Evolutionary conservation across 2,797 vertebrate species (phyloP).

Genomic region (Pagetopsis macropterus): DNA sequence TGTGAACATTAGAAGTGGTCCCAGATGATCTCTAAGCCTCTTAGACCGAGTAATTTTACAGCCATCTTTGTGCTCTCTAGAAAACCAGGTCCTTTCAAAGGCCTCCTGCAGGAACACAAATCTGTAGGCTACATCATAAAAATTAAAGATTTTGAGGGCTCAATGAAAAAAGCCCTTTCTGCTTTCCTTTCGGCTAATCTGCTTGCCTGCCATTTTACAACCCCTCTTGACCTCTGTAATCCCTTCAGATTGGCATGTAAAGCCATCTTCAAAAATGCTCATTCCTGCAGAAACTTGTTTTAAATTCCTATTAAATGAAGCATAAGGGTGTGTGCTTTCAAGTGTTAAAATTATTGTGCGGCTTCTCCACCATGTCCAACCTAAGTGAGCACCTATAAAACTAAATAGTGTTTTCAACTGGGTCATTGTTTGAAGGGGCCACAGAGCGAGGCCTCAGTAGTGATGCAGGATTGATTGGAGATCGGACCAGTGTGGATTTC

Average conservation of each 20-base stretch:
- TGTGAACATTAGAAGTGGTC: neutral
- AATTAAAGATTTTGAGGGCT: neutral
- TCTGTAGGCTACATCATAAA: neutral
- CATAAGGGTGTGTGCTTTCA: neutral
- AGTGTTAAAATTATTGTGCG: neutral
- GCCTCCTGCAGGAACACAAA: neutral
- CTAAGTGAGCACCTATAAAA: constrained; percentile 12
- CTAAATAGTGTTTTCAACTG: constrained; percentile 31
- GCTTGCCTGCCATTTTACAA: neutral
- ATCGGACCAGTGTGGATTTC: constrained; percentile 72
- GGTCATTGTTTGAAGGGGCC: constrained; percentile 33
- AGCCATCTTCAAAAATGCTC: neutral
- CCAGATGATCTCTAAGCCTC: neutral
- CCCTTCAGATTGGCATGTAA: neutral
- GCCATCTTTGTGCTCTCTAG: neutral
- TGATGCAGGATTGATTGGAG: constrained; percentile 65
- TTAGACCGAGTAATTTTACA: neutral
- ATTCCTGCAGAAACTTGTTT: neutral
- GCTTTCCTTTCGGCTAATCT: neutral
- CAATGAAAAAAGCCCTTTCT: neutral
- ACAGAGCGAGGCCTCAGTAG: constrained; percentile 45
- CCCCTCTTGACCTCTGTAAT: neutral
- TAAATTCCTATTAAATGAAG: constrained; percentile 5
- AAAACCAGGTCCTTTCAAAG: neutral
- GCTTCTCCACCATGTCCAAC: constrained; percentile 1